These are phyloP conservation scores for Paradoxurus hermaphroditus DNA, from an alignment of 2,113 vertebrate genomes.

Conservation along the genomic window DNA sequence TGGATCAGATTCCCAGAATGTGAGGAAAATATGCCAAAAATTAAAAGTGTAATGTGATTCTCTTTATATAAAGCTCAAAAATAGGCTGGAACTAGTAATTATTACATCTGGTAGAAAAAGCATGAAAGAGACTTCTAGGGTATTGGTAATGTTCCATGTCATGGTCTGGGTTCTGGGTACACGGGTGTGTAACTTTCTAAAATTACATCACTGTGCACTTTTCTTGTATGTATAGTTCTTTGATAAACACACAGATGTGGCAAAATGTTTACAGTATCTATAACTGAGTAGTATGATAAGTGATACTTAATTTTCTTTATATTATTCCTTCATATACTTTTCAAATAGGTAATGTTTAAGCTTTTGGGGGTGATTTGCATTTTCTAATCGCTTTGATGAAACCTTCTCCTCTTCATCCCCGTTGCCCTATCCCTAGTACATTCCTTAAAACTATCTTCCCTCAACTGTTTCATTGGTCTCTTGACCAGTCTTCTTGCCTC, in stretches of 20 bases:
- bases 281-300: neutral
- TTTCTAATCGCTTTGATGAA: neutral
- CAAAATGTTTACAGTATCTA: neutral
- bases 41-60: neutral
- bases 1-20: neutral
- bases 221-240: neutral
- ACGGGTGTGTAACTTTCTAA: neutral
- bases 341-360: neutral
- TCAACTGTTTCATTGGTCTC: neutral
- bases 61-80: neutral
- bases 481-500: neutral
- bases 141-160: neutral
- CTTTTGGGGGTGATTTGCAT: neutral
- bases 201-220: neutral
- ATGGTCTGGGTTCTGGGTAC: neutral
- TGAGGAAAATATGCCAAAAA: neutral
- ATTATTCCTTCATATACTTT: neutral
- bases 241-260: neutral
- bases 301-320: neutral
- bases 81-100: neutral
- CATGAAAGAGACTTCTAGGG: neutral
- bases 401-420: neutral
- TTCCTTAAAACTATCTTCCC: neutral
- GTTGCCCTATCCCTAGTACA: neutral
- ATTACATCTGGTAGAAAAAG: neutral